A percentile compares a stretch with the other conserved stretches of the same genome.
These are phyloP conservation scores for Pangasianodon gigas DNA, from an alignment of 2,113 vertebrate species.

Conservation along the genomic window DNA sequence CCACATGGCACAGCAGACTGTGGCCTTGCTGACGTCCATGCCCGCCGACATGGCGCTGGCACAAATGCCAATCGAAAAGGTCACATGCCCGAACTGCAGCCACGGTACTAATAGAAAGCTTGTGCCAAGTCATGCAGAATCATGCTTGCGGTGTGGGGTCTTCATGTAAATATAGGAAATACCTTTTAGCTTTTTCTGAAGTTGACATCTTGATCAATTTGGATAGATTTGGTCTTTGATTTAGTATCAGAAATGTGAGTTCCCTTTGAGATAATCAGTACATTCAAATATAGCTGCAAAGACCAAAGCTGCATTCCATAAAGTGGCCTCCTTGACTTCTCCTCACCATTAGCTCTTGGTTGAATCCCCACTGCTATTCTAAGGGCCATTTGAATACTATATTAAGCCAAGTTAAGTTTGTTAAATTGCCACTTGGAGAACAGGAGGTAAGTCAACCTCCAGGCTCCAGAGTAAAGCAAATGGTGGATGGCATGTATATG, in stretches of 20 bases:
- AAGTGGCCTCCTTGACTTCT: background rate
- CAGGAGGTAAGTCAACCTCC: background rate
- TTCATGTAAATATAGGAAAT: background rate
- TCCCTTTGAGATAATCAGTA: background rate
- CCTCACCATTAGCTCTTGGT: background rate
- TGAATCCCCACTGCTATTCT: background rate
- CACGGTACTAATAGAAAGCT: background rate
- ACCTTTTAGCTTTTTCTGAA: background rate
- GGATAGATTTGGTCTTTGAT: background rate
- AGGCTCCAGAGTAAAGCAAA: background rate
- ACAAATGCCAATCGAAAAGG: constrained; percentile 67
- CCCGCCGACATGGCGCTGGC: constrained; percentile 51
- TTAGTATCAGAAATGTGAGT: background rate
- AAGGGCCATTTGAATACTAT: background rate
- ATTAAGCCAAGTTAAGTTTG: background rate
- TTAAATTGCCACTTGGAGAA: background rate
- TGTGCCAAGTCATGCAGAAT: background rate
- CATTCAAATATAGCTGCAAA: background rate
- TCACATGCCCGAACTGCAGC: constrained; percentile 51
- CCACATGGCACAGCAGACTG: constrained; percentile 87
- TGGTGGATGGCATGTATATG: background rate
- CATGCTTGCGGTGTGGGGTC: background rate
- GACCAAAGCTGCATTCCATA: background rate
- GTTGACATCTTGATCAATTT: background rate
- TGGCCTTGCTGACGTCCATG: constrained; percentile 63